A percentile compares a stretch with the other conserved stretches of the same genome.
Conservation (phyloP, 2,797 vertebrate genomes). For the Eremophila alpestris region DNA sequence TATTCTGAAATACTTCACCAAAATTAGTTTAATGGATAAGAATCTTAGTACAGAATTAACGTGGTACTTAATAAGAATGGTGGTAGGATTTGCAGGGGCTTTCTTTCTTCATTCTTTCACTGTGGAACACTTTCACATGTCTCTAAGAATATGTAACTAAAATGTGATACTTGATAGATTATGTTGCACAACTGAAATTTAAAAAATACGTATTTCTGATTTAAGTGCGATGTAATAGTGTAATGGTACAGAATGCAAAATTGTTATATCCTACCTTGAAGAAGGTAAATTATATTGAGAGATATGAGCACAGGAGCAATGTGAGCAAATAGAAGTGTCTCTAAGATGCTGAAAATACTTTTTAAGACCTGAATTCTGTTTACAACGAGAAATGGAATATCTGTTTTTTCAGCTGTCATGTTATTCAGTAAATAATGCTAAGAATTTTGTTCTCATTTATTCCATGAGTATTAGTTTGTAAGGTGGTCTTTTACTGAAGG, state of each 20-base stretch:
- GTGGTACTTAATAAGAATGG: not conserved
- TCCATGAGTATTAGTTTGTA: not conserved
- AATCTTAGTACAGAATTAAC: not conserved
- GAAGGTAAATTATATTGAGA: not conserved
- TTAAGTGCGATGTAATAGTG: not conserved
- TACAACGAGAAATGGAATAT: not conserved
- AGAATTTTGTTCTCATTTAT: not conserved
- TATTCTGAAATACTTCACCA: not conserved
- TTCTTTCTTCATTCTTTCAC: not conserved
- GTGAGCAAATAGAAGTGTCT: not conserved
- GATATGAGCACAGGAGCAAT: not conserved
- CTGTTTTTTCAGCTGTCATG: not conserved
- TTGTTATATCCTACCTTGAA: not conserved
- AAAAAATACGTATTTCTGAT: fast-evolving
- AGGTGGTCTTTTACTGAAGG: not conserved
- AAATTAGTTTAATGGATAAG: not conserved
- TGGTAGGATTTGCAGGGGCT: not conserved
- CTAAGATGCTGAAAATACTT: not conserved
- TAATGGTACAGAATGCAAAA: not conserved
- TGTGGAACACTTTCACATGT: not conserved
- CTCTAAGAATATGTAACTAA: not conserved
- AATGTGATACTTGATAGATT: not conserved
- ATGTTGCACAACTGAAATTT: not conserved
- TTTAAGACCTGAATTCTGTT: not conserved
- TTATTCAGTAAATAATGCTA: not conserved